These are phyloP conservation scores for Megatriorchis doriae DNA, from an alignment of 2,113 vertebrate genomes.

Conservation along the genomic window DNA sequence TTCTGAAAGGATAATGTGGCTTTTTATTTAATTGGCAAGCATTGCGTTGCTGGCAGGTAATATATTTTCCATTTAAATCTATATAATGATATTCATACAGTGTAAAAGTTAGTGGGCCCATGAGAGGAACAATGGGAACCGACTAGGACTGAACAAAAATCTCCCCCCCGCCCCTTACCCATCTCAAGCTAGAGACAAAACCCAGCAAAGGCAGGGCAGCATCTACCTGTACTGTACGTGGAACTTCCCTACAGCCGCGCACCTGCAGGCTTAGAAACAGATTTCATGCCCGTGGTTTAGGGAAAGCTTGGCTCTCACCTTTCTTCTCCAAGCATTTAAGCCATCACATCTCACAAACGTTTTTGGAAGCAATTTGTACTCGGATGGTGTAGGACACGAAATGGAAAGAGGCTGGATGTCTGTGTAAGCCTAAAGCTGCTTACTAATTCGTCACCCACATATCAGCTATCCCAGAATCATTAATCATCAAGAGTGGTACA, in stretches of 20 bases:
- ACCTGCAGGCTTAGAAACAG: background rate
- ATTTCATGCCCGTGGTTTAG: background rate
- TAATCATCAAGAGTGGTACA: slow-evolving; percentile 20
- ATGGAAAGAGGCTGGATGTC: background rate
- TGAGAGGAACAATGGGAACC: background rate
- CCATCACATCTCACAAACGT: background rate
- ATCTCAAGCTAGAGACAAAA: background rate
- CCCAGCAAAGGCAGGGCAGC: background rate
- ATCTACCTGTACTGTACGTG: background rate
- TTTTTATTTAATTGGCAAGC: background rate
- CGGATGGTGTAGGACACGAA: background rate
- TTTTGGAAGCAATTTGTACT: slow-evolving; percentile 1
- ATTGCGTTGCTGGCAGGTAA: background rate
- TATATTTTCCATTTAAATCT: background rate
- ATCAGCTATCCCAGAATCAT: slow-evolving; percentile 25
- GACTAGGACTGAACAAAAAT: background rate
- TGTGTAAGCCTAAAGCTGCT: slow-evolving; percentile 28
- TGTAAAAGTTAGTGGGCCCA: background rate
- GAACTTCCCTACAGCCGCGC: background rate
- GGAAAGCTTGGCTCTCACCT: background rate
- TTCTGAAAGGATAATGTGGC: background rate
- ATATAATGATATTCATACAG: background rate
- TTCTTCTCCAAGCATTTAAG: background rate
- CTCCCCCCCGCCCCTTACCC: background rate
- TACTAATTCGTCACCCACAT: slow-evolving; percentile 15